Percentiles rank a stretch among this genome's conserved stretches.
phyloP scores from a whole-genome alignment of 2,888 invertebrate genomes.

The Drosophila affinis region DNA sequence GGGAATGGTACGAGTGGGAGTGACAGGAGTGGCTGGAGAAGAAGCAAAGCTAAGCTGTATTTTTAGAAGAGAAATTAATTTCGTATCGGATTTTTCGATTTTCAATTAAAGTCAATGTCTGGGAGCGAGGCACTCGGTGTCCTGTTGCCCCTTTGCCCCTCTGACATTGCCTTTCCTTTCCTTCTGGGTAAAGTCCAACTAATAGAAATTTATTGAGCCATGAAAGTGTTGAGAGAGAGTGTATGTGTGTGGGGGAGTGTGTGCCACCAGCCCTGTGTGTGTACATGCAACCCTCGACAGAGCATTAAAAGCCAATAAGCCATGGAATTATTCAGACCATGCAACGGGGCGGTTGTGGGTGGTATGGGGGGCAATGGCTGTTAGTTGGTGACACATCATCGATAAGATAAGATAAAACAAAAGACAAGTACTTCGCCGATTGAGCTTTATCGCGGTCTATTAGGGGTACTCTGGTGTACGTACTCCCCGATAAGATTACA shows the following conservation, averaged over 20 bases:
- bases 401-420: slow-evolving; percentile 23
- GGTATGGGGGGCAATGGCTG: slow-evolving; percentile 6
- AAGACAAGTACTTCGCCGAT: slow-evolving; percentile 1
- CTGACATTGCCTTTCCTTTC: slow-evolving; percentile 5
- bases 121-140: slow-evolving; percentile 11
- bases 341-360: neutral
- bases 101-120: slow-evolving; percentile 80
- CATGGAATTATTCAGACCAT: slow-evolving; percentile 58
- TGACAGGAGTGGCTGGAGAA: slow-evolving; percentile 7
- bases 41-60: slow-evolving; percentile 57
- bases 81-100: slow-evolving; percentile 80
- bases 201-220: slow-evolving; percentile 78
- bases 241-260: slow-evolving; percentile 26
- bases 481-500: slow-evolving; percentile 36
- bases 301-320: slow-evolving; percentile 76
- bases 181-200: slow-evolving; percentile 43
- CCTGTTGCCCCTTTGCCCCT: slow-evolving; percentile 11
- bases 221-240: slow-evolving; percentile 77
- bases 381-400: slow-evolving; percentile 14
- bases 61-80: slow-evolving; percentile 79
- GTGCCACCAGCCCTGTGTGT: slow-evolving; percentile 4
- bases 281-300: slow-evolving; percentile 39
- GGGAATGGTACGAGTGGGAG: too few relatives aligned
- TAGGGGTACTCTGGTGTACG: slow-evolving; percentile 10
- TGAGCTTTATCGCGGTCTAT: slow-evolving; percentile 35